Percentiles rank a stretch among this genome's conserved stretches.
Evolutionary conservation across 2,888 invertebrate genomes (phyloP).

Genomic region (Molorchus minor): DNA sequence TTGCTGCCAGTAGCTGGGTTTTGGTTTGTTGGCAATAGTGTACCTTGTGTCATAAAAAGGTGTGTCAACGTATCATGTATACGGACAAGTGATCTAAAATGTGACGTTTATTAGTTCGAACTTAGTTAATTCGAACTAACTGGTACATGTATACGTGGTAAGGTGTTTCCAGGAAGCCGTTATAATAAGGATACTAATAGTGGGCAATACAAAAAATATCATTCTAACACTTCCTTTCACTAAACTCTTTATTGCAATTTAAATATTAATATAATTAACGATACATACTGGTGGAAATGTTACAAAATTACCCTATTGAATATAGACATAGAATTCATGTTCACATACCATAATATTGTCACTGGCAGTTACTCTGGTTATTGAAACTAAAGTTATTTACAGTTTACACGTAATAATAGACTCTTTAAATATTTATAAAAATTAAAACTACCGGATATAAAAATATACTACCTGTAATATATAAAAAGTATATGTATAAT

Average conservation of each 20-base stretch:
- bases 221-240: not conserved
- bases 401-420: constrained; percentile 32
- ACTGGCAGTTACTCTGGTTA: constrained; percentile 34
- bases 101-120: too few relatives aligned
- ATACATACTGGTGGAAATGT: constrained; percentile 24
- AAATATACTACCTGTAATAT: too few relatives aligned
- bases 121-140: too few relatives aligned
- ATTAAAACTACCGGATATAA: constrained; percentile 13
- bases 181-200: too few relatives aligned
- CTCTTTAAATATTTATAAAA: constrained; percentile 13
- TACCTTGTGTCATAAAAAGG: too few relatives aligned
- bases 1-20: too few relatives aligned
- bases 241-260: constrained; percentile 2
- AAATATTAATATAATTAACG: constrained; percentile 10
- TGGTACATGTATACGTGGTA: too few relatives aligned
- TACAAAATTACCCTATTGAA: constrained; percentile 18
- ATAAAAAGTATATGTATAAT: constrained; percentile 12
- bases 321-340: constrained; percentile 20
- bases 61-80: too few relatives aligned
- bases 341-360: constrained; percentile 26
- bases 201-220: too few relatives aligned
- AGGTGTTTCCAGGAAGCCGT: too few relatives aligned
- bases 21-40: too few relatives aligned
- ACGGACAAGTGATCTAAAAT: too few relatives aligned
- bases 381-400: constrained; percentile 41